Base-by-base conservation (phyloP, 2,888 invertebrate genomes). In the Andrena fulva region DNA sequence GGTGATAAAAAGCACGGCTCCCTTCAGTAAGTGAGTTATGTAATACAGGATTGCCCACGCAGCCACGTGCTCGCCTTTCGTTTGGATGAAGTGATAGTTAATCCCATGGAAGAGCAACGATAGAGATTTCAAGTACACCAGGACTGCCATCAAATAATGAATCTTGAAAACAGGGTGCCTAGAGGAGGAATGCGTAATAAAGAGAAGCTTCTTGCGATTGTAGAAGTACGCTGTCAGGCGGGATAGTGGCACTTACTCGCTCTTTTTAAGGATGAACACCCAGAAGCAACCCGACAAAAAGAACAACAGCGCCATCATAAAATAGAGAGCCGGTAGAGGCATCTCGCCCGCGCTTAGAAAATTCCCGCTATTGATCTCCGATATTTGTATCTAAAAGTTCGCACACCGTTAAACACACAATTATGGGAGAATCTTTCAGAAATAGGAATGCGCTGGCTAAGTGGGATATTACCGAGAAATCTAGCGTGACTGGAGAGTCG, bases 41-140 rank as follows among this genome's bases (percentile, higher is more conserved):
- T 99, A 99, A 94, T 97, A 99, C 1, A 99, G 95, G 89, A 99
- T 98, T 0, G 99, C 99, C 99, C 99, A 99, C 0, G 99, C 97
- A 31, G 99, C 98, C 4, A 99, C 97, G 92, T 99, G 99, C 88
- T 98, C 97, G 0, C 99, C 99, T 85, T 97, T 96, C 20, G 96
- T 96, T 94, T 98, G 97, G 91, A 99, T 99, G 92, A 98, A 99
- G 93, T 99, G 98, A 92, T 97, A 98, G 93, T 98, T 98, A 71
- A 98, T 97, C 0, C 98, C 98, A 93, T 99, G 99, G 94, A 99
- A 99, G 80, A 99, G 96, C 69, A 99, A 94, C 0, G 99, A 98
- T 29, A 99, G 94, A 0, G 98, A 97, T 93, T 99, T 99, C 27
- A 99, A 94, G 91, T 97, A 98, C 4, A 99, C 98, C 76, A 99